These are phyloP conservation scores for Zaprionus kolodkinae DNA, from an alignment of 1,140 invertebrate genomes.

Conservation along the genomic window DNA sequence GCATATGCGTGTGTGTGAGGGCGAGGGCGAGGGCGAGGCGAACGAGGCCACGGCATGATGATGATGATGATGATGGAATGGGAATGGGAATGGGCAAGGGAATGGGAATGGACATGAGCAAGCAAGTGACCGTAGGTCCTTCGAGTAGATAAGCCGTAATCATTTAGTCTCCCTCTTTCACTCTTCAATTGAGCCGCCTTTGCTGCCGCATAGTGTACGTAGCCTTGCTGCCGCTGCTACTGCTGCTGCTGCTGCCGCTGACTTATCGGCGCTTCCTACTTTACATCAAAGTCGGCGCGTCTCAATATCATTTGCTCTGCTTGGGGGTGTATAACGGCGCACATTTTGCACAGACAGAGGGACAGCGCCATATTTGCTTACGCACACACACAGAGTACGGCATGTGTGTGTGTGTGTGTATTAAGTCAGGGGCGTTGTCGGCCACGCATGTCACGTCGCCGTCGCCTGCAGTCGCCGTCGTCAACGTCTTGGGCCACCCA, in stretches of 20 bases:
- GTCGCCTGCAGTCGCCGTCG: slow-evolving; percentile 26
- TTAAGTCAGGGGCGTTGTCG: slow-evolving; percentile 51
- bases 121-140: slow-evolving; percentile 62
- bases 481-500: slow-evolving; percentile 46
- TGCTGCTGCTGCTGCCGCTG: slow-evolving; percentile 19
- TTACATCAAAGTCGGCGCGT: slow-evolving; percentile 51
- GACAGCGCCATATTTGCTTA: not conserved
- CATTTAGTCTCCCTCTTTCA: slow-evolving; percentile 57
- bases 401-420: slow-evolving; percentile 6
- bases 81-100: not conserved
- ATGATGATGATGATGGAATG: slow-evolving; percentile 21
- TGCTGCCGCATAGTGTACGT: slow-evolving; percentile 23
- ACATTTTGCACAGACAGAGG: not conserved
- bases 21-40: slow-evolving; percentile 40
- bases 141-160: slow-evolving; percentile 75
- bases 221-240: slow-evolving; percentile 33
- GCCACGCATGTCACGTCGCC: slow-evolving; percentile 46
- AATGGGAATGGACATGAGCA: slow-evolving; percentile 3
- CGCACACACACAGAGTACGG: not conserved
- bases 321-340: not conserved
- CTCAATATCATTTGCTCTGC: slow-evolving; percentile 27
- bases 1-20: slow-evolving; percentile 30
- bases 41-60: slow-evolving; percentile 51
- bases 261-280: slow-evolving; percentile 56
- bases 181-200: slow-evolving; percentile 43